Evolutionary conservation across 53 echinoderm and acorn worm species (phyloP), one percentile per base, ranked within the genome.

Genomic region (Astropecten irregularis): DNA sequence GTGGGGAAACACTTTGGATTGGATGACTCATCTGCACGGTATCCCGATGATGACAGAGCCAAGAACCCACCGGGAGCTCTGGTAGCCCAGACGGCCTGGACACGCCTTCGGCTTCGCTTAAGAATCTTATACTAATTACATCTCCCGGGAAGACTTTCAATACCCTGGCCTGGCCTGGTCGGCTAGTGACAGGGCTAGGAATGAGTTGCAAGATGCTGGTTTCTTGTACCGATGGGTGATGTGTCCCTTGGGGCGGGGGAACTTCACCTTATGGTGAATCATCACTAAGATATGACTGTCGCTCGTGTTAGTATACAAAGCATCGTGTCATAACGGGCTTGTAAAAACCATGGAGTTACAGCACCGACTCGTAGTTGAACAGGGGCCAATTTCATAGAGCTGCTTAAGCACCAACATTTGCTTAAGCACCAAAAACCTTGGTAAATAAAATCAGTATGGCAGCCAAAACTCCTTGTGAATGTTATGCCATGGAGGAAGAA

Each of bases 31-130:
- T 42, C n/a, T 3, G 46, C n/a, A 40, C 62, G 79, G 79, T 19
- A 79, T 63, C 79, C 77, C 77, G 79, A 47, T 79, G 79, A 47
- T 79, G 79, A 79, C 46, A 62, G 79, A 39, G 29, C 47, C 61
- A 62, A 25, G 2, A 13, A 68, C 36, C 68, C 16, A 26, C 68
- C 68, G 25, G 9, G 46, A 36, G 68, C 42, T 25, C 3, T 8
- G 68, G 27, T 42, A 42, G 11, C 42, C 42, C 6, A 42, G 42
- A 42, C 42, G 42, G 42, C 42, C 42, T 11, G 42, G 42, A 42
- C 42, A 6, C 42, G 53, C 21, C 53, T 20, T 15, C 21, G 53
- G 66, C 34, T 66, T n/a, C 9, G 66, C 35, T 30, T 27, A 26
- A 79, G 79, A 79, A 60, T 46, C 42, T 30, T 27, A 44, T 46